Evolutionary conservation across 2,888 invertebrate genomes (phyloP), one percentile per base, ranked within the genome.

Genomic region (Catocala sponsa): DNA sequence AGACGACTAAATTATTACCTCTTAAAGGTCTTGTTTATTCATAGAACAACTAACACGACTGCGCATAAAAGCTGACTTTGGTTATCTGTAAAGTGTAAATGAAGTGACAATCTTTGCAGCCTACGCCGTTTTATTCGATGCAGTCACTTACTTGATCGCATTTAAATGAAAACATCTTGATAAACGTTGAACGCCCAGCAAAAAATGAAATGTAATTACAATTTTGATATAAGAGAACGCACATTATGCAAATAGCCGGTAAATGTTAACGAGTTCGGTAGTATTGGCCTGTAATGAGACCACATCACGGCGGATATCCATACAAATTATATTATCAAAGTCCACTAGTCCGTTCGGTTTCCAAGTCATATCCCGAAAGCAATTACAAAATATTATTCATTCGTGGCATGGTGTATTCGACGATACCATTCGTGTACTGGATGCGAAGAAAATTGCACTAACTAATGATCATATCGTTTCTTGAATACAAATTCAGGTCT

Each of bases 401-500:
- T 87, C 88, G 81, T 68, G 72, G 81, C 84, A 80, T 86, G 85
- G 70, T 85, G 80, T 80, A 83, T 76, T 78, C 83, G 78, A 85
- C 80, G 86, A 88, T 88, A 86, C 82, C 79, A 85, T 87, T 88
- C 87, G 84, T 87, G 87, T 87, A 86, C 83, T 85, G 84, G 86
- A 91, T 91, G 87, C 84, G 87, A 91, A 88, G 91, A 91, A 94
- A 92, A 93, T 92, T 92, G 91, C 90, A 86, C 89, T 87, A 89
- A 91, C 91, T 92, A 93, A 93, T 92, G 92, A 91, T 89, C 82
- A 87, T 91, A 91, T 91, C 93, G 91, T 82, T 85, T 82, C 88
- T 88, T 89, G 94, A 94, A 94, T 94, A 93, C 90, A 88, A 91
- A 94, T 92, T 90, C 83, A 87, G 87, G 88, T 88, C 90, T 93